These are phyloP conservation scores for Pseudoips prasinana DNA, from an alignment of 2,888 invertebrate genomes.

Conservation along the genomic window DNA sequence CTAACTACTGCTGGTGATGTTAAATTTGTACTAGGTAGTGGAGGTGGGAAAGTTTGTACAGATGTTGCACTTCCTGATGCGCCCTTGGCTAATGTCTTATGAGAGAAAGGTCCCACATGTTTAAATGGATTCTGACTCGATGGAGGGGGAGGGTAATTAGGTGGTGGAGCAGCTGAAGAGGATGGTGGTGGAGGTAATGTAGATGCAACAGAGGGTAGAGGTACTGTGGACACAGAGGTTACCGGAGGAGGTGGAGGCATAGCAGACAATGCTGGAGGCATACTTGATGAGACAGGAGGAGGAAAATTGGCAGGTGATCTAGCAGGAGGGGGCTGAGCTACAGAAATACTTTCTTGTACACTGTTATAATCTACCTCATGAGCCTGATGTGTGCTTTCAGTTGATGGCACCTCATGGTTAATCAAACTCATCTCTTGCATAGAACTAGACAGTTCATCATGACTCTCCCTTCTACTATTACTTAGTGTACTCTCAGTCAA, in stretches of 20 bases:
- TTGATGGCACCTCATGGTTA: constrained; percentile 49
- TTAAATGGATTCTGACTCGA: constrained; percentile 69
- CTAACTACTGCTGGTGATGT: constrained; percentile 59
- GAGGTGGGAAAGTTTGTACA: constrained; percentile 48
- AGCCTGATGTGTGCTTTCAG: constrained; percentile 28
- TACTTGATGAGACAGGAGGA: constrained; percentile 22
- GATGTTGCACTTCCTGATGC: constrained; percentile 34
- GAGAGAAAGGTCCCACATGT: constrained; percentile 70
- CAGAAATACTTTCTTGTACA: constrained; percentile 24
- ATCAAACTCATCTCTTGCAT: constrained; percentile 63
- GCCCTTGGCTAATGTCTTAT: constrained; percentile 58
- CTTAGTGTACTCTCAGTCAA: constrained; percentile 39
- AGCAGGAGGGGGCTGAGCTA: constrained; percentile 33
- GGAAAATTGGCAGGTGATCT: constrained; percentile 36
- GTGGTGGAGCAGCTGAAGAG: constrained; percentile 39
- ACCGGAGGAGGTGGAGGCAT: constrained; percentile 32
- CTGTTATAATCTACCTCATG: constrained; percentile 25
- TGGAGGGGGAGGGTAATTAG: constrained; percentile 44
- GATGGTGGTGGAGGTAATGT: constrained; percentile 14
- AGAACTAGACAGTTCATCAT: constrained; percentile 56
- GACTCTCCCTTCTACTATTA: constrained; percentile 47
- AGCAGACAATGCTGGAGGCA: constrained; percentile 13
- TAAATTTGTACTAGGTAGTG: constrained; percentile 53
- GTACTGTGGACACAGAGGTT: constrained; percentile 16
- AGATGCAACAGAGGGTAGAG: constrained; percentile 21